A percentile compares a stretch with the other conserved stretches of the same genome.
These are phyloP conservation scores for Limnephilus lunatus DNA, from an alignment of 2,888 invertebrate species.

Conservation along the genomic window DNA sequence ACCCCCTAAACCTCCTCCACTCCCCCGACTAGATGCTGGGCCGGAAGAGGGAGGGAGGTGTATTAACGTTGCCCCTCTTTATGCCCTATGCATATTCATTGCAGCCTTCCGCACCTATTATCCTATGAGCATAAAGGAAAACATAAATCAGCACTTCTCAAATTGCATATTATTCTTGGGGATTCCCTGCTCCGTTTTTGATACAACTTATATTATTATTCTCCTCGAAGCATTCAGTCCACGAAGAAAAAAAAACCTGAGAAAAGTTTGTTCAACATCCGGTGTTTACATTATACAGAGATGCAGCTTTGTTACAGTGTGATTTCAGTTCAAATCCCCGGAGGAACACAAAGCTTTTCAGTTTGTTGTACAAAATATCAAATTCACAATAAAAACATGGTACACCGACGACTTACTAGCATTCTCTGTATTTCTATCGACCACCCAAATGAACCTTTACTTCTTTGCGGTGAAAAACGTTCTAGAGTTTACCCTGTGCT, in stretches of 20 bases:
- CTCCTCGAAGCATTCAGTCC: neutral
- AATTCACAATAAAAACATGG: neutral
- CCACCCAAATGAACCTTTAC: neutral
- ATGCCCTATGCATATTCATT: slow-evolving; percentile 58
- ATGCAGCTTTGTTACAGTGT: neutral
- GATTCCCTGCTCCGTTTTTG: slow-evolving; percentile 15
- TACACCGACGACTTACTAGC: neutral
- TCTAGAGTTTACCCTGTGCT: neutral
- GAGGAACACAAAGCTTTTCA: neutral
- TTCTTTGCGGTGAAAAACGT: neutral
- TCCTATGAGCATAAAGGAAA: slow-evolving; percentile 54
- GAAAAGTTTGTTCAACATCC: neutral
- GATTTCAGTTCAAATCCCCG: neutral
- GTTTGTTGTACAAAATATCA: neutral
- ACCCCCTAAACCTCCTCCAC: neutral
- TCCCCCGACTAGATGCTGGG: slow-evolving; percentile 4
- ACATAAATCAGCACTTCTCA: slow-evolving; percentile 51
- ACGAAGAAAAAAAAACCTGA: neutral
- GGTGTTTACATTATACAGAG: neutral
- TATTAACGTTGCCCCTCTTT: slow-evolving; percentile 34
- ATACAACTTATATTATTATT: neutral
- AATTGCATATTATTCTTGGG: slow-evolving; percentile 46
- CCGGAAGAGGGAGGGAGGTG: slow-evolving; percentile 8
- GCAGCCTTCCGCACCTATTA: slow-evolving; percentile 56
- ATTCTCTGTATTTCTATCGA: neutral